Conservation (phyloP, 2,797 vertebrate species). For the Pangasius djambal region DNA sequence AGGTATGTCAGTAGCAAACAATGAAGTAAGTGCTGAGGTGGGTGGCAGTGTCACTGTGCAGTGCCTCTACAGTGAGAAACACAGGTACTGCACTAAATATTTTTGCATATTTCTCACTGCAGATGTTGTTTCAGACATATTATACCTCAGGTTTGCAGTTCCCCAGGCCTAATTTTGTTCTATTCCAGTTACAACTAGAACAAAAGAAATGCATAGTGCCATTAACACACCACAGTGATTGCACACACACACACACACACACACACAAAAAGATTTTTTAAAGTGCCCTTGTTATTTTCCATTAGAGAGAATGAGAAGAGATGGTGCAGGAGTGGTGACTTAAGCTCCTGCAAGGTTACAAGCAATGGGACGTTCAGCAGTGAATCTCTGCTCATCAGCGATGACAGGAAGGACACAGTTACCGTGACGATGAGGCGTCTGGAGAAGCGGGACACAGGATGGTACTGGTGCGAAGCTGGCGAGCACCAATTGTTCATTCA, state of each 20-base stretch:
- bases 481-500: slow-evolving; percentile 60
- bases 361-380: slow-evolving; percentile 64
- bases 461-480: slow-evolving; percentile 73
- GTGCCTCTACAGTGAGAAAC: slow-evolving; percentile 64
- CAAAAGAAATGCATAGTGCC: not conserved
- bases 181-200: not conserved
- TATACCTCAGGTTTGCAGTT: not conserved
- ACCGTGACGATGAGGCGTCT: slow-evolving; percentile 69
- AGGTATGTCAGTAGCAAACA: slow-evolving; percentile 65
- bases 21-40: slow-evolving; percentile 33
- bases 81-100: slow-evolving; percentile 48
- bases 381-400: slow-evolving; percentile 66
- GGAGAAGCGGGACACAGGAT: slow-evolving; percentile 66
- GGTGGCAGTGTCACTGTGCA: slow-evolving; percentile 41
- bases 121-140: slow-evolving; percentile 62
- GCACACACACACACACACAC: too few relatives aligned
- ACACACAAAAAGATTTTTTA: not conserved
- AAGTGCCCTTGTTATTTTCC: slow-evolving; percentile 28
- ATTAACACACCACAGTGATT: not conserved
- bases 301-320: slow-evolving; percentile 72
- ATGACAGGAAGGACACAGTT: slow-evolving; percentile 69
- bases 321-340: slow-evolving; percentile 76
- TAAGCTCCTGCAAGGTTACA: slow-evolving; percentile 65
- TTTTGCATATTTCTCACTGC: slow-evolving; percentile 66
- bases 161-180: not conserved